These are phyloP conservation scores for Lepeophtheirus salmonis DNA, from an alignment of 1,140 invertebrate species.

Conservation along the genomic window DNA sequence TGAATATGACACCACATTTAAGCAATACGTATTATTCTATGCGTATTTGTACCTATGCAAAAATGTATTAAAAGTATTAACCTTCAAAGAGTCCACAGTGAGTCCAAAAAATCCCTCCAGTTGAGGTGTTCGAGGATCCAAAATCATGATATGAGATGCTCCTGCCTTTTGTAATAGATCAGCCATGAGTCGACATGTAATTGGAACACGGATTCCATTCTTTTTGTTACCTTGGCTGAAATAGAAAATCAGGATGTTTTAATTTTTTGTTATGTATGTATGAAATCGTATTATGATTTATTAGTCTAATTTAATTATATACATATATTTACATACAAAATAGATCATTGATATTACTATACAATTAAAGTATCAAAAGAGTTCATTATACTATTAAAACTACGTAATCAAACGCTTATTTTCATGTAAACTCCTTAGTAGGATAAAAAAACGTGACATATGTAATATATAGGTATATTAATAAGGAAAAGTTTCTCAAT, in stretches of 20 bases:
- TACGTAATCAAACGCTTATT: too few species aligned
- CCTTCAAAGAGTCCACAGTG: conserved; percentile 10
- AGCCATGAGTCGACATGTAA: conserved; percentile 2
- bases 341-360: too few species aligned
- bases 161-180: conserved; percentile 9
- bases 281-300: not conserved
- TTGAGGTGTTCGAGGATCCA: conserved; percentile 16
- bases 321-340: too few species aligned
- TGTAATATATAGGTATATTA: too few species aligned
- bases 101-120: conserved; percentile 12
- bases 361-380: too few species aligned
- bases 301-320: too few species aligned
- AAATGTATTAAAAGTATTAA: too few species aligned
- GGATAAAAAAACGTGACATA: too few species aligned
- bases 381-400: too few species aligned
- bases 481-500: too few species aligned
- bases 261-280: too few species aligned
- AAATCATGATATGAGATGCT: conserved; percentile 12
- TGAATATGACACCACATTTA: not conserved
- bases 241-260: not conserved
- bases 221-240: conserved; percentile 11
- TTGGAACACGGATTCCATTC: not conserved
- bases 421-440: too few species aligned
- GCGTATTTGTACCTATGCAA: not conserved
- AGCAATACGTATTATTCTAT: not conserved